Conservation (phyloP, 1,140 invertebrate genomes). For the Amphibalanus amphitrite region DNA sequence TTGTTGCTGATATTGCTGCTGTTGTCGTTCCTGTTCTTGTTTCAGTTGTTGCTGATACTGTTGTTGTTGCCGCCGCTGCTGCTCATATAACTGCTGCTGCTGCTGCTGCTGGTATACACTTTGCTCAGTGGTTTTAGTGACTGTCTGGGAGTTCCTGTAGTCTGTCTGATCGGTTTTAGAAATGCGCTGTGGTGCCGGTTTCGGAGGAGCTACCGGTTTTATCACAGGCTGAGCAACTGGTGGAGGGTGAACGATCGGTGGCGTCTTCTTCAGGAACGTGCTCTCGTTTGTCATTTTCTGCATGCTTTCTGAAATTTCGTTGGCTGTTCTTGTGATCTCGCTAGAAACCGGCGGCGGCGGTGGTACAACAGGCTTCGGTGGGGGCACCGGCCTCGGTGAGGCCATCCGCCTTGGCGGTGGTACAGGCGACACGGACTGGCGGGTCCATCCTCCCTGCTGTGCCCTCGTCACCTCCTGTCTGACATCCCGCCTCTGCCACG, state of each 20-base stretch:
- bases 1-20: background rate
- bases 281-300: background rate
- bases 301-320: background rate
- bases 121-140: background rate
- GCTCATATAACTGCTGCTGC: background rate
- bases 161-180: background rate
- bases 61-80: too few relatives aligned
- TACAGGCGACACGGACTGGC: too few relatives aligned
- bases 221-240: background rate
- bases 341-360: background rate
- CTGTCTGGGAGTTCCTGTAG: background rate
- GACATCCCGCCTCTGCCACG: too few relatives aligned
- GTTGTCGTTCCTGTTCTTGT: background rate
- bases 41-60: too few relatives aligned
- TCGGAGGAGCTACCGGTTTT: background rate
- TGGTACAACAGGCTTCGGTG: too few relatives aligned
- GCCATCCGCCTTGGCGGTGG: background rate
- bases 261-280: background rate
- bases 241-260: background rate
- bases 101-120: background rate
- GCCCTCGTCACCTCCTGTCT: too few relatives aligned
- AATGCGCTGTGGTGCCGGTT: too few relatives aligned
- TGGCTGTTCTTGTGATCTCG: background rate
- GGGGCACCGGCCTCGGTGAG: too few relatives aligned
- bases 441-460: too few relatives aligned